phyloP scores from a whole-genome alignment of 1,140 invertebrate species.

The Akabosia matsudoensis region DNA sequence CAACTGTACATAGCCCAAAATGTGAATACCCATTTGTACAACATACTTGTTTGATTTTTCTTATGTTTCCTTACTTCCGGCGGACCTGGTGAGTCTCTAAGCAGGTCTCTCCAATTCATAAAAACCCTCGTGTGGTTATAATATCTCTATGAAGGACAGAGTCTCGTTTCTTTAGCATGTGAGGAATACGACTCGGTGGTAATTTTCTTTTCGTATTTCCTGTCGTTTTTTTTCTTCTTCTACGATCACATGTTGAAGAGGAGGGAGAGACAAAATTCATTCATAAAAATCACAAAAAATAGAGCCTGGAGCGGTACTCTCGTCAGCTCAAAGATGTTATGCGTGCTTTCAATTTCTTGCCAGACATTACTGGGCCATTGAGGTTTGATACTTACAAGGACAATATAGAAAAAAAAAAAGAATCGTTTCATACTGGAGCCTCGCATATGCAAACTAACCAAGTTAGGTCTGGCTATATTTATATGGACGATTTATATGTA shows the following conservation, averaged over 20 bases:
- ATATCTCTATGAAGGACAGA: too few relatives aligned
- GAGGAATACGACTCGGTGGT: neutral
- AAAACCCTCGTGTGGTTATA: neutral
- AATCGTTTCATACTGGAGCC: too few relatives aligned
- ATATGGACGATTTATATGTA: too few relatives aligned
- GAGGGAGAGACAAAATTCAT: conserved; percentile 36
- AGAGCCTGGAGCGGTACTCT: conserved; percentile 33
- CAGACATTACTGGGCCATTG: too few relatives aligned
- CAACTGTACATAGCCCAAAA: neutral
- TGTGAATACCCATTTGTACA: neutral
- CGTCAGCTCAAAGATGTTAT: neutral
- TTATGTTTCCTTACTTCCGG: conserved; percentile 33
- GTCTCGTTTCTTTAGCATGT: neutral
- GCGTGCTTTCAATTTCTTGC: too few relatives aligned
- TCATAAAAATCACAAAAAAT: conserved; percentile 37
- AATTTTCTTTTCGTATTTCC: neutral
- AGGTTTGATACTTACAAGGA: too few relatives aligned
- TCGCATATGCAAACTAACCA: too few relatives aligned
- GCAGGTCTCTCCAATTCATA: conserved; percentile 2
- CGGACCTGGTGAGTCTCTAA: conserved; percentile 25
- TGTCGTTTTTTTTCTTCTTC: too few relatives aligned
- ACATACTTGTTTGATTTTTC: neutral
- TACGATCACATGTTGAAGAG: too few relatives aligned
- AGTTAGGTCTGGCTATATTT: too few relatives aligned
- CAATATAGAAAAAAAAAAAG: too few relatives aligned